Percentiles rank a stretch among this genome's conserved stretches.
Conservation (phyloP, 2,113 vertebrate species). For the Mixornis gularis region DNA sequence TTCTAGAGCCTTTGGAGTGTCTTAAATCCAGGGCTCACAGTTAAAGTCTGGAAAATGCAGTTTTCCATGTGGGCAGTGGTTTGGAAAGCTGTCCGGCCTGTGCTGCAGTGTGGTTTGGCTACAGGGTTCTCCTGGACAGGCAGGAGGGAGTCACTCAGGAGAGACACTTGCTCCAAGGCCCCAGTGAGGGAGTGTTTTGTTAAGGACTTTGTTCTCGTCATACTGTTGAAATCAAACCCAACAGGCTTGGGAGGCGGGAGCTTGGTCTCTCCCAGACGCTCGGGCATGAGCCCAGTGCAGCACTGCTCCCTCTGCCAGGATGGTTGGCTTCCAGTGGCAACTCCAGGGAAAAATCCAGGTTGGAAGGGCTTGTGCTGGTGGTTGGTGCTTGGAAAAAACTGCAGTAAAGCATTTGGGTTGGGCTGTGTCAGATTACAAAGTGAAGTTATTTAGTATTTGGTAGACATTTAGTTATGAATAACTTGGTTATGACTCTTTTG, state of each 20-base stretch:
- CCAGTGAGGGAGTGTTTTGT: neutral
- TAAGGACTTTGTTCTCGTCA: neutral
- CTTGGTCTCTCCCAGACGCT: neutral
- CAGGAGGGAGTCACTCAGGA: neutral
- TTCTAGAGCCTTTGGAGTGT: neutral
- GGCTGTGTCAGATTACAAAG: neutral
- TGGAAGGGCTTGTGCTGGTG: neutral
- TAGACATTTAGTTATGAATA: neutral
- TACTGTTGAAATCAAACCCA: neutral
- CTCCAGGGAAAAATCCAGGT: constrained; percentile 8
- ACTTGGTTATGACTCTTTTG: neutral
- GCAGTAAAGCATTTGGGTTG: neutral
- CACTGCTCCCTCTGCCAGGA: neutral
- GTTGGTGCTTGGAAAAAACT: neutral
- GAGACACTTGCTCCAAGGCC: neutral
- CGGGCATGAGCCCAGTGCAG: rapidly evolving
- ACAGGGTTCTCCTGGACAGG: neutral
- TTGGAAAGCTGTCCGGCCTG: neutral
- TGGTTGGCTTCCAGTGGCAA: neutral
- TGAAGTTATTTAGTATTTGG: neutral
- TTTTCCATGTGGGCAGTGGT: rapidly evolving
- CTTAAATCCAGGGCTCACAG: neutral
- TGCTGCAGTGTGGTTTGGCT: rapidly evolving
- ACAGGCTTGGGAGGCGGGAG: neutral
- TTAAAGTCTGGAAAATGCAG: neutral